Percentiles rank a stretch among this genome's conserved stretches.
phyloP scores from a whole-genome alignment of 2,888 invertebrate genomes.

The Eilema depressum region DNA sequence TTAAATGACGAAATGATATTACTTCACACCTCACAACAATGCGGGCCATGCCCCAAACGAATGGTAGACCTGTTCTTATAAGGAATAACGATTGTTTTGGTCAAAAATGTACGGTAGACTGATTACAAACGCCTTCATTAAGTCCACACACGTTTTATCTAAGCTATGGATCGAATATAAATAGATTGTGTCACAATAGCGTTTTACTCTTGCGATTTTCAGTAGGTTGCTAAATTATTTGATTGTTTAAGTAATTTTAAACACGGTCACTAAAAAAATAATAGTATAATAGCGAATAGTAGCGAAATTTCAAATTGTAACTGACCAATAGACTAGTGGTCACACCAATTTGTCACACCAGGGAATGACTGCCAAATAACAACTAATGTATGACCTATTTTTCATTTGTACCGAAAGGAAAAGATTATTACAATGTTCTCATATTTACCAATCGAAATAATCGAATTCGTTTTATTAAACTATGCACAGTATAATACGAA shows the following conservation, averaged over 20 bases:
- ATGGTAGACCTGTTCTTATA: slow-evolving; percentile 55
- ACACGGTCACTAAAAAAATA: slow-evolving; percentile 12
- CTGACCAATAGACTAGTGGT: not conserved
- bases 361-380: too few relatives aligned
- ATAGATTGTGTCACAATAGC: slow-evolving; percentile 56
- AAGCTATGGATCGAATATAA: slow-evolving; percentile 58
- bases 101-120: slow-evolving; percentile 55
- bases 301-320: not conserved
- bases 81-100: slow-evolving; percentile 61
- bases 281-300: too few relatives aligned
- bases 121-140: slow-evolving; percentile 66
- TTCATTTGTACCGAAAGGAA: too few relatives aligned
- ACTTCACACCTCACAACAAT: slow-evolving; percentile 60
- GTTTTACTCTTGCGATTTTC: slow-evolving; percentile 28
- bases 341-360: too few relatives aligned
- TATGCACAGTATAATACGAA: too few relatives aligned
- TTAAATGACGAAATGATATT: slow-evolving; percentile 57
- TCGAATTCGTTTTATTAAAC: too few relatives aligned
- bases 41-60: slow-evolving; percentile 54
- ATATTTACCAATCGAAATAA: too few relatives aligned
- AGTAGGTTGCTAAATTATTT: slow-evolving; percentile 19
- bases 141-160: slow-evolving; percentile 56
- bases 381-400: too few relatives aligned
- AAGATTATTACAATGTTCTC: too few relatives aligned
- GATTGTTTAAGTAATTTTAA: slow-evolving; percentile 15